Evolutionary conservation across 2,888 invertebrate genomes (phyloP).

Genomic region (Ormyrus labotus): DNA sequence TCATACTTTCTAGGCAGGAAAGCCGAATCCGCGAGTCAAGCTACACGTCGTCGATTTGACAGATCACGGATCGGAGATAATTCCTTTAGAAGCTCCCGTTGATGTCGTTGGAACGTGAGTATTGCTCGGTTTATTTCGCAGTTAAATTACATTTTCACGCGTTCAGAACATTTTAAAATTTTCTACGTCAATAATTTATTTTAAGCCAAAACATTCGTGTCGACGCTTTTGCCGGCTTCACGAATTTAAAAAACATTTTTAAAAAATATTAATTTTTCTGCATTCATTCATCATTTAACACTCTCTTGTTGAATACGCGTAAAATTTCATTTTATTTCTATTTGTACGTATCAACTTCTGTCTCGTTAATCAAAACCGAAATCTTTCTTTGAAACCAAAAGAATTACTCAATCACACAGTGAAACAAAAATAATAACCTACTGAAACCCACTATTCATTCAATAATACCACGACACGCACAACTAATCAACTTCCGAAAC

Average conservation of each 20-base stretch:
- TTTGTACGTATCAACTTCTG: too few species aligned
- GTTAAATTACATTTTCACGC: constrained; percentile 1
- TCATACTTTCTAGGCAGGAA: constrained; percentile 79
- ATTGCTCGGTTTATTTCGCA: background rate
- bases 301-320: too few species aligned
- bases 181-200: background rate
- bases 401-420: background rate
- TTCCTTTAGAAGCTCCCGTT: constrained; percentile 63
- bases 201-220: constrained; percentile 12
- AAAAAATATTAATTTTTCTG: too few species aligned
- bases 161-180: background rate
- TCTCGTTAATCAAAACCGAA: too few species aligned
- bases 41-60: constrained; percentile 81
- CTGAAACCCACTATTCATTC: too few species aligned
- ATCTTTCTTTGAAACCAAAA: background rate
- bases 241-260: too few species aligned
- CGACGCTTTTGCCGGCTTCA: too few species aligned
- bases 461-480: too few species aligned
- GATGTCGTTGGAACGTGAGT: constrained; percentile 59
- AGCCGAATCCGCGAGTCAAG: constrained; percentile 84
- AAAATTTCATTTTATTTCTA: too few species aligned
- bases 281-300: too few species aligned
- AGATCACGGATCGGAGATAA: constrained; percentile 63
- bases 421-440: too few species aligned
- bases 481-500: too few species aligned